Evolutionary conservation across 1,140 invertebrate genomes (phyloP).

Genomic region (Cryptotermes secundus): DNA sequence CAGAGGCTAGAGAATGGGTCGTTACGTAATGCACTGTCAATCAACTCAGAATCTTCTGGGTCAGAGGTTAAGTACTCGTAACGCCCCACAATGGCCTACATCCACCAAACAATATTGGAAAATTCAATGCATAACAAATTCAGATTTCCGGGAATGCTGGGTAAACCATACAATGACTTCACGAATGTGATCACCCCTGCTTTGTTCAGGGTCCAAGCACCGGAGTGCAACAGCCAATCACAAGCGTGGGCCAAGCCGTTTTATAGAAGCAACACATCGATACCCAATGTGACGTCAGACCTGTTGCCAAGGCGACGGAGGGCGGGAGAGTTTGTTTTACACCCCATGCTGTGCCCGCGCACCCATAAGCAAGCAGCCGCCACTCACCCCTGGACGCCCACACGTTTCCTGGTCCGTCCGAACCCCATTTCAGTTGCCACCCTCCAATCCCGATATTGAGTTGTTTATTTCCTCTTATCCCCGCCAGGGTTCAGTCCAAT

Average conservation of each 20-base stretch:
- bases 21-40: no score
- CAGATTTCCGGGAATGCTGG: not conserved
- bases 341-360: not conserved
- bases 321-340: conserved; percentile 13
- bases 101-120: no score
- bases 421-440: not conserved
- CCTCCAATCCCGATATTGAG: not conserved
- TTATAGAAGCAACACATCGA: not conserved
- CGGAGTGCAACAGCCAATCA: not conserved
- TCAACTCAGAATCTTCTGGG: no score
- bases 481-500: not conserved
- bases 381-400: conserved; percentile 1
- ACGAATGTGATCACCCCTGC: not conserved
- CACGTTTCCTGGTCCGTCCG: not conserved
- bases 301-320: not conserved
- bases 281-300: conserved; percentile 14
- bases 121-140: no score
- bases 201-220: conserved; percentile 3
- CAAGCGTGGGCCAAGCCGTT: not conserved
- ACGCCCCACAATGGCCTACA: no score
- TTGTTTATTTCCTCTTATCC: not conserved
- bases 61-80: no score
- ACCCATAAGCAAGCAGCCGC: not conserved
- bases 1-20: no score
- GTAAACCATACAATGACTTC: not conserved